Conservation (phyloP, 2,113 vertebrate genomes). For the Pachycephala philippinensis region DNA sequence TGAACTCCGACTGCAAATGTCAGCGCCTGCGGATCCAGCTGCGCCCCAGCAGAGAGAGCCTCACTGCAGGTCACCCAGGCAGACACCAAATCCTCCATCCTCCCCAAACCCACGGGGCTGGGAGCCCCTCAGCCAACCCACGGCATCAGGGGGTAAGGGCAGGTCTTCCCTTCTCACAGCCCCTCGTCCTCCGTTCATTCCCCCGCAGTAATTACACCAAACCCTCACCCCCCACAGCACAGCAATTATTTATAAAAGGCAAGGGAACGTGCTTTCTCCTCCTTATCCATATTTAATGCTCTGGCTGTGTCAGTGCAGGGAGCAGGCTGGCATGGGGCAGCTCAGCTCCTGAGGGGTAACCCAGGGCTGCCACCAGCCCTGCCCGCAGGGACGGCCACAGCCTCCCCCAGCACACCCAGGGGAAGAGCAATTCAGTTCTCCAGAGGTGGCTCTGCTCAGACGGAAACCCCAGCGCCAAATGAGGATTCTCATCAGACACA, state of each 20-base stretch:
- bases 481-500: background rate
- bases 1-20: background rate
- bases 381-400: accelerated
- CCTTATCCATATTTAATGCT: background rate
- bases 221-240: background rate
- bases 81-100: background rate
- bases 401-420: background rate
- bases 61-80: background rate
- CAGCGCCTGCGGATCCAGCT: background rate
- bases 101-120: background rate
- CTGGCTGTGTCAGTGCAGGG: background rate
- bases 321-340: background rate
- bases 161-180: background rate
- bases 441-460: background rate
- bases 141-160: accelerated
- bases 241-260: conserved; percentile 10
- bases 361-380: background rate
- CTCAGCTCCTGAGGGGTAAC: background rate
- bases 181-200: background rate
- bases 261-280: background rate
- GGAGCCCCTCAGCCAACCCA: background rate
- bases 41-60: background rate
- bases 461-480: background rate
- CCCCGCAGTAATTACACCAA: background rate
- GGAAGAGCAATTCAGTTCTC: accelerated